A percentile compares a stretch with the other conserved stretches of the same genome.
phyloP scores from a whole-genome alignment of 2,888 invertebrate species.

The Cerastoderma edule region DNA sequence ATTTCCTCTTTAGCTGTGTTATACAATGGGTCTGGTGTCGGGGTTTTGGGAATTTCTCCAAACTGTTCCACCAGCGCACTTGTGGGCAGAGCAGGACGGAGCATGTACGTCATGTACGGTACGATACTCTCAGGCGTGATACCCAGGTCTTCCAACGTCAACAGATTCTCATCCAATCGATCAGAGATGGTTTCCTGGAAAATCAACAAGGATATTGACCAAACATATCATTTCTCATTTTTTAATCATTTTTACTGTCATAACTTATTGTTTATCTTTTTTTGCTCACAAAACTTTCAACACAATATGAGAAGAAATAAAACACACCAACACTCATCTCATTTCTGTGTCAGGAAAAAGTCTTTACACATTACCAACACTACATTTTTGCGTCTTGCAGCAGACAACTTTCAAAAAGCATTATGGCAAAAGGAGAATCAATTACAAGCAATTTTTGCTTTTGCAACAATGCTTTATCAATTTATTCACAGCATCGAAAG shows the following conservation, averaged over 20 bases:
- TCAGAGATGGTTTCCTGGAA: constrained; percentile 90
- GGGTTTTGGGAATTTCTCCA: constrained; percentile 10
- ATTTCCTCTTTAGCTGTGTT: constrained; percentile 2
- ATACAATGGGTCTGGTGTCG: not conserved
- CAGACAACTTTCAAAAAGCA: too few relatives aligned
- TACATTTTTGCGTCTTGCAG: not conserved
- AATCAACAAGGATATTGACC: not conserved
- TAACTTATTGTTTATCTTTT: not conserved
- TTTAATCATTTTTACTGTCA: not conserved
- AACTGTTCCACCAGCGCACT: constrained; percentile 4
- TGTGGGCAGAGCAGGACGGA: constrained; percentile 1
- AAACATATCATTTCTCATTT: not conserved
- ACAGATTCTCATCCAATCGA: constrained; percentile 85
- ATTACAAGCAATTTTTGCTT: constrained; percentile 5
- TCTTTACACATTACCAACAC: not conserved
- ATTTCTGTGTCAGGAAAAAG: not conserved
- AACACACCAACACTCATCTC: not conserved
- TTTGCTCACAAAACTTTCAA: not conserved
- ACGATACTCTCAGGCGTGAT: constrained; percentile 84
- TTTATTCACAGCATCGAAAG: not conserved
- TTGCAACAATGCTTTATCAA: not conserved
- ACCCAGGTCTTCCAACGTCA: constrained; percentile 95
- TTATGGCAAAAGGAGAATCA: not conserved
- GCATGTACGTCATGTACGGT: constrained; percentile 18
- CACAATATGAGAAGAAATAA: not conserved